Conservation (phyloP, 1,140 invertebrate genomes). For the Drosophila baimaii region DNA sequence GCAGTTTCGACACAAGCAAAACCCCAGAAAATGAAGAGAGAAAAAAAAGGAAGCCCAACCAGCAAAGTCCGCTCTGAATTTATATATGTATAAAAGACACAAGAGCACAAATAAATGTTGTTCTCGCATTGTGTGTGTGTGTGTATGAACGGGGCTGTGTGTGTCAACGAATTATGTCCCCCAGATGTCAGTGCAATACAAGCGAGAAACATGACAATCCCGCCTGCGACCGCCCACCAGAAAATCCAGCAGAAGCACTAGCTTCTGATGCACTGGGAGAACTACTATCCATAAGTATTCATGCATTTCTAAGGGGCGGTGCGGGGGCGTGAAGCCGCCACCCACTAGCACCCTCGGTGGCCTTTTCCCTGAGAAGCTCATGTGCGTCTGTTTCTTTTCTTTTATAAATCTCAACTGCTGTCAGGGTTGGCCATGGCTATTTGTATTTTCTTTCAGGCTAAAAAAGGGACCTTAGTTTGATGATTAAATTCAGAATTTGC, state of each 20-base stretch:
- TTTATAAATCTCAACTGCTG: slow-evolving; percentile 56
- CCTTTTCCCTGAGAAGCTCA: slow-evolving; percentile 21
- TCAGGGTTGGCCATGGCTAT: slow-evolving; percentile 31
- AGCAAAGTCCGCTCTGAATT: slow-evolving; percentile 51
- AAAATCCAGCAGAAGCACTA: slow-evolving; percentile 40
- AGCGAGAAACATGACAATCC: slow-evolving; percentile 71
- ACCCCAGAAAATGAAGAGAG: slow-evolving; percentile 10
- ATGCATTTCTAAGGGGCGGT: slow-evolving; percentile 64
- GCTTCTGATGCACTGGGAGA: slow-evolving; percentile 59
- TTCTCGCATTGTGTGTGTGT: slow-evolving; percentile 29
- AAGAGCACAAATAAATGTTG: slow-evolving; percentile 35
- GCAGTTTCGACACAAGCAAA: slow-evolving; percentile 59
- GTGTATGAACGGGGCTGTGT: slow-evolving; percentile 40
- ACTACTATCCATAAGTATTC: slow-evolving; percentile 67
- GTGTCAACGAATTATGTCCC: slow-evolving; percentile 74
- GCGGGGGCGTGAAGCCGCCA: slow-evolving; percentile 15
- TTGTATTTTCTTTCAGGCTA: neutral
- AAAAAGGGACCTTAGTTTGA: neutral
- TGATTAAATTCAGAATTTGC: no score
- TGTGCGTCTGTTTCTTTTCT: slow-evolving; percentile 64
- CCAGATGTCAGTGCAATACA: slow-evolving; percentile 77
- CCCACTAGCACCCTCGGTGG: neutral
- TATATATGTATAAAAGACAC: slow-evolving; percentile 35
- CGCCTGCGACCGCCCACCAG: slow-evolving; percentile 26
- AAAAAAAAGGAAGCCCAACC: slow-evolving; percentile 21